phyloP scores from a whole-genome alignment of 1,140 invertebrate genomes.

The Bombus superbus region DNA sequence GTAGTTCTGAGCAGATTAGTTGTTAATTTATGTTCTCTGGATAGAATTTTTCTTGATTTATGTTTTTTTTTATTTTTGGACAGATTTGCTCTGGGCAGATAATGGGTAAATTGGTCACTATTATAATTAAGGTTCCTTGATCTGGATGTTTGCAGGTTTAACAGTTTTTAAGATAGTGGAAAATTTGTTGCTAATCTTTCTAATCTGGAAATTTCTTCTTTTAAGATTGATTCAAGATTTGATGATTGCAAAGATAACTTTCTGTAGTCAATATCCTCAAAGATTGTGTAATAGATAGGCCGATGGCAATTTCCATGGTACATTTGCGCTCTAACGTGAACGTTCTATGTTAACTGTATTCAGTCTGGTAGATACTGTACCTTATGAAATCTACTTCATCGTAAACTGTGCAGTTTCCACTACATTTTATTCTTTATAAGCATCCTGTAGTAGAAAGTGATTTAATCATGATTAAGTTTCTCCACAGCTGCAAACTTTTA shows the following conservation, averaged over 20 bases:
- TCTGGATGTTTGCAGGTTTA: too few species aligned
- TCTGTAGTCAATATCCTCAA: not conserved
- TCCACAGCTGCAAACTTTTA: not conserved
- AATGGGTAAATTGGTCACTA: too few species aligned
- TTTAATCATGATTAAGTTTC: not conserved
- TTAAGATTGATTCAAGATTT: not conserved
- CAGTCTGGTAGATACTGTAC: too few species aligned
- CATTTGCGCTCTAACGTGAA: not conserved
- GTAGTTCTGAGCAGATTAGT: too few species aligned
- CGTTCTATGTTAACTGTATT: too few species aligned
- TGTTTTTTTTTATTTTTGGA: too few species aligned
- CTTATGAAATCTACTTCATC: not conserved
- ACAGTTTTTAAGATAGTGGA: not conserved
- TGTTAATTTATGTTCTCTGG: too few species aligned
- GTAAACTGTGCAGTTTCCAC: not conserved
- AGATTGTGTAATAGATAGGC: not conserved
- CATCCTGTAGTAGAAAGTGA: not conserved
- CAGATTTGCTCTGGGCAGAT: too few species aligned
- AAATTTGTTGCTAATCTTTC: too few species aligned
- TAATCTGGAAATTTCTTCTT: not conserved
- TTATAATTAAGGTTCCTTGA: too few species aligned
- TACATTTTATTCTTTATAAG: not conserved
- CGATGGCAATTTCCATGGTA: not conserved
- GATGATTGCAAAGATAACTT: too few species aligned
- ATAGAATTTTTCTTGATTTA: too few species aligned